These are phyloP conservation scores for Thalassoma bifasciatum DNA, from an alignment of 2,113 vertebrate genomes.

Conservation along the genomic window DNA sequence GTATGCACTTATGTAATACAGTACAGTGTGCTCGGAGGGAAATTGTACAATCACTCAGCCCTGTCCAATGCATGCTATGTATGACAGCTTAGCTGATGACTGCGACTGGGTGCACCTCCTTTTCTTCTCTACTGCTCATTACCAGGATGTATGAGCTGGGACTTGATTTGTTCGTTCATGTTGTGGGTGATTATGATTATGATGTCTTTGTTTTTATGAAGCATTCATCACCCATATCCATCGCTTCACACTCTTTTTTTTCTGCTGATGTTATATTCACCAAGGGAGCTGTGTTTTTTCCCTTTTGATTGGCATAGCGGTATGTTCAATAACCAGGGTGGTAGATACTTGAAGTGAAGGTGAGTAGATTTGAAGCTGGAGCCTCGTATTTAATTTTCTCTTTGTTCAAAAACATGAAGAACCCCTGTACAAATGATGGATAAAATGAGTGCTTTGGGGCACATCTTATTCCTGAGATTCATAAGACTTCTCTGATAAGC, in stretches of 20 bases:
- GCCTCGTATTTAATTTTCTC: background rate
- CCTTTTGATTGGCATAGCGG: constrained; percentile 26
- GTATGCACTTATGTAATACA: constrained; percentile 71
- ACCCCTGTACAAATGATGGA: background rate
- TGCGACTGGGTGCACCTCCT: constrained; percentile 16
- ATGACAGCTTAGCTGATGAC: constrained; percentile 49
- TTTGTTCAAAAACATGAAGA: background rate
- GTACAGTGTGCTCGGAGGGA: constrained; percentile 37
- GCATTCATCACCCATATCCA: constrained; percentile 43
- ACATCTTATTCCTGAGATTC: background rate
- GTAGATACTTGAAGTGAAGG: constrained; percentile 9
- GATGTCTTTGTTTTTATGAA: constrained; percentile 61
- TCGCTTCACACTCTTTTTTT: constrained; percentile 39
- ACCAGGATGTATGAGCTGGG: constrained; percentile 45
- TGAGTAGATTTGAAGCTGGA: constrained; percentile 6
- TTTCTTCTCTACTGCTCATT: constrained; percentile 50
- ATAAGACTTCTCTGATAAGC: background rate
- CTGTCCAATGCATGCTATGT: constrained; percentile 45
- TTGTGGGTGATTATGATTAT: constrained; percentile 43
- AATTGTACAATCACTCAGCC: constrained; percentile 66
- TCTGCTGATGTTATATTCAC: constrained; percentile 36
- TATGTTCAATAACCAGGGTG: constrained; percentile 1
- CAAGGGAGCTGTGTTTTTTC: constrained; percentile 15
- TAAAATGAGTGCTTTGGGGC: background rate
- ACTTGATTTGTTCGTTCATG: constrained; percentile 49